Conservation (phyloP, 1,140 invertebrate species). For the Cylas formicarius region DNA sequence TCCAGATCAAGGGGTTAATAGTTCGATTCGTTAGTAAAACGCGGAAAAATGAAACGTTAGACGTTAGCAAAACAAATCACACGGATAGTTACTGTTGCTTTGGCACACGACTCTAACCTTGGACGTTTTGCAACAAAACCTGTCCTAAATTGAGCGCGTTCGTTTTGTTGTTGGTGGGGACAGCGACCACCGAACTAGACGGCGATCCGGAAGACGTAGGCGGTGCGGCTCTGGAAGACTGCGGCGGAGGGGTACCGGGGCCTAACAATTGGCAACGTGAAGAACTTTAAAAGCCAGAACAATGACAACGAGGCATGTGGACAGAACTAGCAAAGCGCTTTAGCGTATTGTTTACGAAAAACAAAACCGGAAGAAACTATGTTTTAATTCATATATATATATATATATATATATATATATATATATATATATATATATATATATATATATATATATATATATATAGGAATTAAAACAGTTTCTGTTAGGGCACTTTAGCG, state of each 20-base stretch:
- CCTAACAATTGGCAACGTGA: too few species aligned
- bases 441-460: too few species aligned
- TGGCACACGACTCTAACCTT: constrained; percentile 40
- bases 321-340: too few species aligned
- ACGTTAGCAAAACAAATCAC: neutral
- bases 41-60: too few species aligned
- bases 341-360: too few species aligned
- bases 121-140: constrained; percentile 43
- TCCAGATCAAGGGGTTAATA: too few species aligned
- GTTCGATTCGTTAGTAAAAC: too few species aligned
- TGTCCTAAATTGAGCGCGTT: constrained; percentile 40
- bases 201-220: constrained; percentile 32
- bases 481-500: too few species aligned
- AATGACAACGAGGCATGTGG: neutral
- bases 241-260: constrained; percentile 37
- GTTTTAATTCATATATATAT: constrained; percentile 1
- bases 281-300: neutral
- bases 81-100: too few species aligned
- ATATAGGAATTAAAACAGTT: too few species aligned
- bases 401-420: neutral
- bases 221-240: constrained; percentile 33
- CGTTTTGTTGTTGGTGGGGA: constrained; percentile 23
- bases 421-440: too few species aligned
- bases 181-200: constrained; percentile 31
- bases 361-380: too few species aligned